Evolutionary conservation across 2,113 vertebrate species (phyloP), one percentile per base, ranked within the genome.

Genomic region (Rissa tridactyla): DNA sequence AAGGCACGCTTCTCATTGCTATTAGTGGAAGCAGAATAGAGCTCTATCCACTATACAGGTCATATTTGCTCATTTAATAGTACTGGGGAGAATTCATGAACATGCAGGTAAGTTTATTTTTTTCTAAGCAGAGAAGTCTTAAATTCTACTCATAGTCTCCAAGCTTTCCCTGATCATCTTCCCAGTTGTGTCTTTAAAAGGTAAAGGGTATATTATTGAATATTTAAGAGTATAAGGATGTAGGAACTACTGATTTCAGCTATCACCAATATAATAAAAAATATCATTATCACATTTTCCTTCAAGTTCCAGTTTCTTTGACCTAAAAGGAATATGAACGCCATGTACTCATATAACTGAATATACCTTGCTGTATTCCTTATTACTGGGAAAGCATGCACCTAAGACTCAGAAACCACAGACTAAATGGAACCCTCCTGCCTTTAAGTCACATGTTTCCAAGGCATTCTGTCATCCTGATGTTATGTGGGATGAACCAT

Each of bases 41-140:
- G 40, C 47, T 92, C 65, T 91, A 40, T 55, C 29, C 44, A 44
- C 76, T 61, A 5, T 22, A 64, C 14, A 68, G 83, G 82, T 84
- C 73, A 81, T 69, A 75, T 91, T 91, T 94, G 11, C 72, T 92
- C 81, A 89, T 92, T 92, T 91, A 94, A 65, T 76, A 72, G n/a
- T 61, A 36, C 72, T 90, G 69, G 44, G 47, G 36, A 82, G 84
- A 92, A 84, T 89, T 92, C 65, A 82, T 78, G 80, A 81, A 32
- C 15, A 5, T 68, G 10, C 15, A 87, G 52, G 64, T 71, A 68
- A 75, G 22, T 60, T 86, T 42, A 4, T 85, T 81, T 82, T 88
- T 88, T 73, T 57, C 65, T 77, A 80, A 66, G 69, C 29, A 54
- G 25, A 70, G 46, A 52, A 73, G 62, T 91, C 36, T 82, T 77